These are phyloP conservation scores for Odontothrips loti DNA, from an alignment of 2,888 invertebrate genomes.

Conservation along the genomic window DNA sequence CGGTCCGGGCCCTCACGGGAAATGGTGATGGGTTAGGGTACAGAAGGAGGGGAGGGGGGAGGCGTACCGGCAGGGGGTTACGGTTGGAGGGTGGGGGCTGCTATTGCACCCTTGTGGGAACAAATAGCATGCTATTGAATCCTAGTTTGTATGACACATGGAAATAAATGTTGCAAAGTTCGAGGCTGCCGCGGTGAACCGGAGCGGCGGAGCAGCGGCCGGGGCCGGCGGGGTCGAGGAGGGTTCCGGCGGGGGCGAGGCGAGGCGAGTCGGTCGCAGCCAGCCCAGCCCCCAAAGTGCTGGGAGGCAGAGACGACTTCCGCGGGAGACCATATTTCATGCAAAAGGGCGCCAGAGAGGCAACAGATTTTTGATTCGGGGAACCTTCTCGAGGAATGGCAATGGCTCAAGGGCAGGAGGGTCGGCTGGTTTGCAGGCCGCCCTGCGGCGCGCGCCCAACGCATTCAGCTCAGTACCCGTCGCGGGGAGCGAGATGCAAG, in stretches of 20 bases:
- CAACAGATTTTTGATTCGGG: slow-evolving; percentile 23
- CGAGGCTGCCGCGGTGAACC: slow-evolving; percentile 14
- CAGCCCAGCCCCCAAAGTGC: background rate
- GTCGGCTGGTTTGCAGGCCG: background rate
- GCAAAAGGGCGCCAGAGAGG: background rate
- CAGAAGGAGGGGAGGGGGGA: too few relatives aligned
- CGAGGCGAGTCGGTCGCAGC: background rate
- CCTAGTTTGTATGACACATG: slow-evolving; percentile 19
- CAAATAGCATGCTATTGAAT: background rate
- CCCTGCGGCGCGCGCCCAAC: too few relatives aligned
- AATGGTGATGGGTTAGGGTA: too few relatives aligned
- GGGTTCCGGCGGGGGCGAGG: background rate
- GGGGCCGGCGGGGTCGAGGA: background rate
- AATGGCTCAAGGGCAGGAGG: background rate
- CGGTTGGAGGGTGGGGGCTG: background rate
- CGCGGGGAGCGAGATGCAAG: too few relatives aligned
- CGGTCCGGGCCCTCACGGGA: background rate
- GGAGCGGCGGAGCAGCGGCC: background rate
- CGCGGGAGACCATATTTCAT: background rate
- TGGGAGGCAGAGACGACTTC: background rate
- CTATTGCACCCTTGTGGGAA: slow-evolving; percentile 12
- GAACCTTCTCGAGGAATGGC: background rate
- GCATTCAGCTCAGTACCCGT: too few relatives aligned
- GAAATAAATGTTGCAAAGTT: slow-evolving; percentile 21
- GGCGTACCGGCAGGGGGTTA: too few relatives aligned